Evolutionary conservation across 2,797 vertebrate genomes (phyloP), one percentile per base, ranked within the genome.

Genomic region (Gouania willdenowi): DNA sequence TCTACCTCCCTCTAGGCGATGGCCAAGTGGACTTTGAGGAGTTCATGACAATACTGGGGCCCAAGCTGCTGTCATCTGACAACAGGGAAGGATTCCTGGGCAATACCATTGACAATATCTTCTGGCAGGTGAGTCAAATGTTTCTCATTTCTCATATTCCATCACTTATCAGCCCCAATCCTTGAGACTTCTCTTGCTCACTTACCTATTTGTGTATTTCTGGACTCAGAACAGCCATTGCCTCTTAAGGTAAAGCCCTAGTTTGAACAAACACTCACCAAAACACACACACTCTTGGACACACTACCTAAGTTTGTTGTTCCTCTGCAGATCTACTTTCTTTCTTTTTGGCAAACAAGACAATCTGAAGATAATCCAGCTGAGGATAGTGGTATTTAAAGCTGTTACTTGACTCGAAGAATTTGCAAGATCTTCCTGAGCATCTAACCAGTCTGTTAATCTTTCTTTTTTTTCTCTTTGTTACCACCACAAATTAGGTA

Each of bases 21-120:
- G 94, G 94, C 46, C 94, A 96, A 81, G 94, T 97, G 75, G 94
- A 97, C 72, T 97, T 97, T 49, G 94, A 97, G 53, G 94, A 97
- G 82, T 97, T 97, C 77, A 94, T 97, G 94, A 97, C 94, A 48
- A 97, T 97, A 81, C 90, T 97, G 51, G 94, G 94, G 21, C 94
- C 94, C 21, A 97, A 97, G 50, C 86, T 97, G 53, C 90, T 96
- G 48, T 96, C 93, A 0, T 92, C 93, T 0, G 94, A 95, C 83
- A 93, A 91, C 64, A 89, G 94, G 20, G 94, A 97, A 46, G 94
- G 94, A 59, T 97, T 96, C 77, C 89, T 96, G 47, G 94, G 94
- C 47, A 96, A 90, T 68, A 94, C 94, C 52, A 96, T 97, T 40
- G 94, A 97, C 80, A 96, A 92, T 84, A 97, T 97, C 87, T 97